A percentile compares a stretch with the other conserved stretches of the same genome.
phyloP scores from a whole-genome alignment of 2,113 vertebrate species.

The Scytalopus superciliaris region DNA sequence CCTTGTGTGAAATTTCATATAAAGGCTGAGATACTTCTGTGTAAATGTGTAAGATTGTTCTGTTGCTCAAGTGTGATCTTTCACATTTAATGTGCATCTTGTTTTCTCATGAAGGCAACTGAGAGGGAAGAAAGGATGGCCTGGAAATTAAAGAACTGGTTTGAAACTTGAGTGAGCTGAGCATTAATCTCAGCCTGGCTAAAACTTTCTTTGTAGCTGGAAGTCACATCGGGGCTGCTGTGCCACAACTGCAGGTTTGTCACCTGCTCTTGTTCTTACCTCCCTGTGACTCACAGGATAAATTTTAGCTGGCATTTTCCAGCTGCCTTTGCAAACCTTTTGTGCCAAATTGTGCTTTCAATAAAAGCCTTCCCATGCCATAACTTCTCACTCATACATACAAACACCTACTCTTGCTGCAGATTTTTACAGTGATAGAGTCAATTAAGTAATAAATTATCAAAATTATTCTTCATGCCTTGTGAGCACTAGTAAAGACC shows the following conservation, averaged over 20 bases:
- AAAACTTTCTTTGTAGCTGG: not conserved
- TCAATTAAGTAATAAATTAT: not conserved
- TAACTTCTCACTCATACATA: not conserved
- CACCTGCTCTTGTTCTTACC: not conserved
- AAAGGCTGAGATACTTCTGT: not conserved
- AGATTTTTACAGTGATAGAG: not conserved
- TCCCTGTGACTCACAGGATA: not conserved
- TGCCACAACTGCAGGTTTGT: not conserved
- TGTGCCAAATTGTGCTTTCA: not conserved
- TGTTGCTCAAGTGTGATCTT: not conserved
- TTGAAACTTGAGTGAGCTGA: not conserved
- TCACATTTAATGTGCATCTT: not conserved
- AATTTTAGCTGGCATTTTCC: conserved; percentile 1
- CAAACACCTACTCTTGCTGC: not conserved
- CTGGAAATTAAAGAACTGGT: not conserved
- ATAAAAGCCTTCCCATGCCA: not conserved
- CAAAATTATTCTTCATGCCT: not conserved
- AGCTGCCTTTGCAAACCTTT: not conserved
- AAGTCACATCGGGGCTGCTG: not conserved
- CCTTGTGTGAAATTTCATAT: not conserved
- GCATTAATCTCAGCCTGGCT: not conserved
- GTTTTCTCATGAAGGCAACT: not conserved
- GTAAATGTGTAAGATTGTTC: not conserved
- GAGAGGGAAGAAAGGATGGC: not conserved
- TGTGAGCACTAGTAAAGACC: not conserved